Base-by-base conservation (phyloP, 2,113 vertebrate species). In the Apodemus speciosus region DNA sequence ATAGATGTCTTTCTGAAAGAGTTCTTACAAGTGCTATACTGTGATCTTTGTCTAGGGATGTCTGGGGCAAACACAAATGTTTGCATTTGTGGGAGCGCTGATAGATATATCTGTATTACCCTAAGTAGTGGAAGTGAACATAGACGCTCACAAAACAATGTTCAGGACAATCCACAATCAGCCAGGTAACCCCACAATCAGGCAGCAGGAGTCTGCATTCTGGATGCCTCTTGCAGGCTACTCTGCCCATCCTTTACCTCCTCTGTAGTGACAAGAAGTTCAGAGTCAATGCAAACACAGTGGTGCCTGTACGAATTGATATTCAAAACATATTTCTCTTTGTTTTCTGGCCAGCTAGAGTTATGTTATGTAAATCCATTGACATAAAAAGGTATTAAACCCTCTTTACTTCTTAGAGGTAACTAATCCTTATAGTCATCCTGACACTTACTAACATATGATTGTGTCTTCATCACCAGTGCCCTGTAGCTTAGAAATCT, bases 251-350 rank as follows among this genome's bases (percentile, higher is more conserved):
- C 58, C 73, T 86, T 92, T 94, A 97, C 85, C 21, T 53, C 90
- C 56, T 72, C 53, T 93, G 51, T 77, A 96, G 80, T 64, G 92
- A 79, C 88, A 81, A 64, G 85, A 92, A 38, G 73, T 35, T 53
- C 35, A 91, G 89, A 30, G 49, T 30, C 60, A 9, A 56, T 92
- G 58, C 15, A 72, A 95, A 93, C 92, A 49, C 43, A 93, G 80
- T 79, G 88, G n/a, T 84, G 71, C 30, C 46, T 86, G 62, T 90
- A 91, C 88, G 89, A 16, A 0, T 6, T 95, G 72, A 95, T 91
- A 92, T 85, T 94, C 89, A 81, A 62, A 96, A 87, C 9, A 85
- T 14, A 72, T 46, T 79, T 96, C 95, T 23, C 76, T 96, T 27
- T 83, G 0, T 84, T 92, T 73, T 97, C 20, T 96, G 35, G 27